A percentile compares a stretch with the other conserved stretches of the same genome.
Evolutionary conservation across 2,797 vertebrate species (phyloP).

Genomic region (Clarias platycephalus): DNA sequence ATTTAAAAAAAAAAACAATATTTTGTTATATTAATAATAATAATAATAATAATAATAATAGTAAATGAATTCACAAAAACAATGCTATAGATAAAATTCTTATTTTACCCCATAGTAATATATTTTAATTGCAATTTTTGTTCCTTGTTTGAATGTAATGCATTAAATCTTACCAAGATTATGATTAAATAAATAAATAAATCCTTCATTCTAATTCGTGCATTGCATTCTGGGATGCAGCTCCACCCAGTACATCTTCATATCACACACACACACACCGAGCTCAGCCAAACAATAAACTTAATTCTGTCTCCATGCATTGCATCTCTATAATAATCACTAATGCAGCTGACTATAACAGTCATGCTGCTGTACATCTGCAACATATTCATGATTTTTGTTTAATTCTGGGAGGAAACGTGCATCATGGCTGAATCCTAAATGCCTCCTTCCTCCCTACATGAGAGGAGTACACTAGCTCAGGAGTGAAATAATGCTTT

Average conservation of each 20-base stretch:
- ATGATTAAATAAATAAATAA: too few relatives aligned
- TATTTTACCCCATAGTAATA: background rate
- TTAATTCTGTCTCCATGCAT: background rate
- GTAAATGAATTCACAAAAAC: background rate
- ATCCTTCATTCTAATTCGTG: conserved; percentile 2
- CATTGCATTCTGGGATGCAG: conserved; percentile 55
- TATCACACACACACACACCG: conserved; percentile 1
- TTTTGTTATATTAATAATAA: background rate
- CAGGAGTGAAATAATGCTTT: background rate
- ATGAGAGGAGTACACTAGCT: background rate
- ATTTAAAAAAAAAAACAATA: background rate
- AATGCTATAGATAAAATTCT: background rate
- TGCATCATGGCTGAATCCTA: conserved; percentile 3
- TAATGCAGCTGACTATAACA: background rate
- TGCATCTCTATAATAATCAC: background rate
- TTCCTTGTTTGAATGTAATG: background rate
- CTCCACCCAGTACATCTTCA: conserved; percentile 52
- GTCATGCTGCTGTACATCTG: background rate
- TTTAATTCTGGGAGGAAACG: background rate
- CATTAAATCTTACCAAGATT: background rate
- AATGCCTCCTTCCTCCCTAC: background rate
- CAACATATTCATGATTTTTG: background rate
- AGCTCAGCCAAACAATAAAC: background rate
- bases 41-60: background rate
- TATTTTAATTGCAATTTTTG: background rate